phyloP scores from a whole-genome alignment of 2,113 vertebrate species.

The Mustelus asterias region DNA sequence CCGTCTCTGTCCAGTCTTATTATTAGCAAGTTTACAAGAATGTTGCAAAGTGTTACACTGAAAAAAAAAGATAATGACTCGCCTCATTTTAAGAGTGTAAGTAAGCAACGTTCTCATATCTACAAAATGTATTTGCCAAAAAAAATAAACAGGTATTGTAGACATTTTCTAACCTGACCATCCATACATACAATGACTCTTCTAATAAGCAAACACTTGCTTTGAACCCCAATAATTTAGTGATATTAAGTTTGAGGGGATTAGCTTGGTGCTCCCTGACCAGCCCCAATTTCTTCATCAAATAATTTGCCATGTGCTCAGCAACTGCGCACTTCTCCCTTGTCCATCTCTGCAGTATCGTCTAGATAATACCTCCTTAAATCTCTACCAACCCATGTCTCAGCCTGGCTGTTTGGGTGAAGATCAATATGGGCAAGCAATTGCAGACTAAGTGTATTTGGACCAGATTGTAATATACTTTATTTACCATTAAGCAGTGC shows the following conservation, averaged over 20 bases:
- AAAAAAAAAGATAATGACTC: neutral
- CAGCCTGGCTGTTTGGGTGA: no score
- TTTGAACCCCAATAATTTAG: neutral
- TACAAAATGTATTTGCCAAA: neutral
- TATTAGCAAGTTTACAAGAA: neutral
- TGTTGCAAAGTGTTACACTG: neutral
- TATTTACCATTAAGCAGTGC: neutral
- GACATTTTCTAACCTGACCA: neutral
- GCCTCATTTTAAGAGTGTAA: neutral
- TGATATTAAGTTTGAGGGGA: neutral
- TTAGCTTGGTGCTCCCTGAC: neutral
- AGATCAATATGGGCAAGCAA: neutral
- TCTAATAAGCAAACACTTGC: neutral
- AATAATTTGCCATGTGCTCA: neutral
- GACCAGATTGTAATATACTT: neutral
- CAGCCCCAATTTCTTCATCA: neutral
- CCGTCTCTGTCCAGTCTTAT: constrained; percentile 15
- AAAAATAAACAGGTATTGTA: neutral
- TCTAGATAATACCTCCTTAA: neutral
- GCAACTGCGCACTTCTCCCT: neutral
- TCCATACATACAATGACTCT: neutral
- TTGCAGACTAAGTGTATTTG: neutral
- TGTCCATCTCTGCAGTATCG: neutral
- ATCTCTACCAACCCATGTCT: neutral
- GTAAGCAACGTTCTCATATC: neutral